Evolutionary conservation across 2,797 vertebrate species (phyloP).

Genomic region (Chelon auratus): DNA sequence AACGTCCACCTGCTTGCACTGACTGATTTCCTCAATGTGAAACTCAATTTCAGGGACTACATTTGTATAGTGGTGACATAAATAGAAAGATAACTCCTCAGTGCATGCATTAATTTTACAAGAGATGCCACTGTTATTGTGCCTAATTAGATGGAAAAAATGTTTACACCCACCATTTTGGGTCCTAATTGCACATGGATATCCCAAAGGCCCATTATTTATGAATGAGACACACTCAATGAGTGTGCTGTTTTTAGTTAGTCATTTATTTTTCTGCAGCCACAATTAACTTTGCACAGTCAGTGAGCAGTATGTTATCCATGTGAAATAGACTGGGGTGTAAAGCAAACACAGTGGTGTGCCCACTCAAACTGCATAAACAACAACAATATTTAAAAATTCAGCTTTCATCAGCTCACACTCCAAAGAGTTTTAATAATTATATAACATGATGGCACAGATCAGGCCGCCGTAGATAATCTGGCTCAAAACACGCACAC

Average conservation of each 20-base stretch:
- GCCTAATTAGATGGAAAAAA: constrained; percentile 31
- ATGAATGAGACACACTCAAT: constrained; percentile 60
- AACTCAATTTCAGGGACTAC: constrained; percentile 2
- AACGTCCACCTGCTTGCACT: background rate
- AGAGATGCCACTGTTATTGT: constrained; percentile 22
- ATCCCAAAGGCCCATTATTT: constrained; percentile 65
- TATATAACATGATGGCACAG: constrained; percentile 56
- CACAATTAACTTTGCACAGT: constrained; percentile 15
- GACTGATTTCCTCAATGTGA: background rate
- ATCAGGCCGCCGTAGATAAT: constrained; percentile 49
- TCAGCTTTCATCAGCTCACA: constrained; percentile 43
- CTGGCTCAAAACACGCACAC: constrained; percentile 36
- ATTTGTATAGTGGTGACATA: constrained; percentile 21
- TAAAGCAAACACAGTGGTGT: constrained; percentile 7
- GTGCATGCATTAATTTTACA: constrained; percentile 58
- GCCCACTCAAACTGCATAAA: constrained; percentile 15
- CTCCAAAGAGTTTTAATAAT: constrained; percentile 41
- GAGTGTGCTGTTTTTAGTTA: constrained; percentile 51
- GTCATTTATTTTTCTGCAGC: constrained; percentile 29
- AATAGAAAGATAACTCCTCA: constrained; percentile 27
- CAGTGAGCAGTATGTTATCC: constrained; percentile 15
- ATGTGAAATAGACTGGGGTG: constrained; percentile 1
- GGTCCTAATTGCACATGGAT: constrained; percentile 54
- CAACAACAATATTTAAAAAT: constrained; percentile 26
- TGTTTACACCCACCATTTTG: constrained; percentile 54